These are phyloP conservation scores for Sebastes kiyomatsui DNA, from an alignment of 2,797 vertebrate genomes.

Conservation along the genomic window DNA sequence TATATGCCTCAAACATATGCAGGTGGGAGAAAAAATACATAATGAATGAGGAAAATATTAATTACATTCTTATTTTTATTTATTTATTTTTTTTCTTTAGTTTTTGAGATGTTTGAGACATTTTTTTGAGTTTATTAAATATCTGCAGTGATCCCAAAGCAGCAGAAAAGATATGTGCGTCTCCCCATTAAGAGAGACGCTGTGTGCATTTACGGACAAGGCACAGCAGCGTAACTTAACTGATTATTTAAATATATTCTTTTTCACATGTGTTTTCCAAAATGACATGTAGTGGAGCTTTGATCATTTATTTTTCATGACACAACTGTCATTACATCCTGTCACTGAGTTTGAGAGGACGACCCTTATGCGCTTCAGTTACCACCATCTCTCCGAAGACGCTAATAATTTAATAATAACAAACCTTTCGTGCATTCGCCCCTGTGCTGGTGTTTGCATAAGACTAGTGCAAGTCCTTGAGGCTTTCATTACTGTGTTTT, in stretches of 20 bases:
- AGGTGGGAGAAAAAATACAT: not conserved
- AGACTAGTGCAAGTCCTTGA: conserved; percentile 26
- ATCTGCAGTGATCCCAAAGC: not conserved
- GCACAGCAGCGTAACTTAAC: not conserved
- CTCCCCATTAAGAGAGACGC: not conserved
- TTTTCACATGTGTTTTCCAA: not conserved
- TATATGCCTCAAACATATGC: too few species aligned
- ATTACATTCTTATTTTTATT: not conserved
- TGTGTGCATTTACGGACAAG: too few species aligned
- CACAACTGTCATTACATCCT: not conserved
- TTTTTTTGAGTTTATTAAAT: not conserved
- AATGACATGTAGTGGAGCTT: not conserved
- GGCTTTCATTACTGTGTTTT: not conserved
- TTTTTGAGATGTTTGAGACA: not conserved
- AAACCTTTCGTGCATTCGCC: not conserved
- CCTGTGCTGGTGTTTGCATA: conserved; percentile 35
- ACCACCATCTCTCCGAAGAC: not conserved
- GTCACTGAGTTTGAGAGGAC: not conserved
- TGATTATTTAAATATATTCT: not conserved
- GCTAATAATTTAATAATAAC: not conserved
- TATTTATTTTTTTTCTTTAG: too few species aligned
- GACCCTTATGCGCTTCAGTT: not conserved
- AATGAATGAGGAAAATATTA: not conserved
- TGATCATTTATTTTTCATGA: not conserved
- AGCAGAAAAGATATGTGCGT: not conserved